Percentiles rank a stretch among this genome's conserved stretches.
These are phyloP conservation scores for Procambarus clarkii DNA, from an alignment of 1,140 invertebrate species.

Conservation along the genomic window DNA sequence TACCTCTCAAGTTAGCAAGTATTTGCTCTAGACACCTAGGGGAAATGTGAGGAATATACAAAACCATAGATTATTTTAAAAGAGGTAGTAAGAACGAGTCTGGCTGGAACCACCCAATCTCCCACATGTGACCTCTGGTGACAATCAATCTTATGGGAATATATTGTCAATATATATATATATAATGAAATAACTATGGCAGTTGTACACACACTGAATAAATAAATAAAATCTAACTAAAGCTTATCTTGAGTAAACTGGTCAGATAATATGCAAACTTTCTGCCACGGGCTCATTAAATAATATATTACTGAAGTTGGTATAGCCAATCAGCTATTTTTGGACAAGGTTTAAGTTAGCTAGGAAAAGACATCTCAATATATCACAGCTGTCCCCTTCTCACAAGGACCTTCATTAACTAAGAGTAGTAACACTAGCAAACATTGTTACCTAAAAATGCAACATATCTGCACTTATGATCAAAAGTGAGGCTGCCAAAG, in stretches of 20 bases:
- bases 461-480: not conserved
- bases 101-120: not conserved
- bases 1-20: not conserved
- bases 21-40: not conserved
- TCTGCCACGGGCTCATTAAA: not conserved
- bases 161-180: not conserved
- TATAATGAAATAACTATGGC: not conserved
- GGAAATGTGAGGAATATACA: not conserved
- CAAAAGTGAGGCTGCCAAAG: not conserved
- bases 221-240: not conserved
- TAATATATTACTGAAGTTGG: not conserved
- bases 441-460: not conserved
- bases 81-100: not conserved
- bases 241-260: not conserved
- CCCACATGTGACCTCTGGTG: not conserved
- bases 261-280: not conserved
- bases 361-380: conserved; percentile 25
- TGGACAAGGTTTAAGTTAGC: conserved; percentile 42
- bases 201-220: not conserved
- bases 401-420: conserved; percentile 50
- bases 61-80: not conserved
- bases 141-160: not conserved
- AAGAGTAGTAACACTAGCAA: not conserved
- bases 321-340: conserved; percentile 40
- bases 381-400: conserved; percentile 67